Evolutionary conservation across 53 echinoderm and acorn worm genomes (phyloP), one percentile per base, ranked within the genome.

Genomic region (Crossaster papposus): DNA sequence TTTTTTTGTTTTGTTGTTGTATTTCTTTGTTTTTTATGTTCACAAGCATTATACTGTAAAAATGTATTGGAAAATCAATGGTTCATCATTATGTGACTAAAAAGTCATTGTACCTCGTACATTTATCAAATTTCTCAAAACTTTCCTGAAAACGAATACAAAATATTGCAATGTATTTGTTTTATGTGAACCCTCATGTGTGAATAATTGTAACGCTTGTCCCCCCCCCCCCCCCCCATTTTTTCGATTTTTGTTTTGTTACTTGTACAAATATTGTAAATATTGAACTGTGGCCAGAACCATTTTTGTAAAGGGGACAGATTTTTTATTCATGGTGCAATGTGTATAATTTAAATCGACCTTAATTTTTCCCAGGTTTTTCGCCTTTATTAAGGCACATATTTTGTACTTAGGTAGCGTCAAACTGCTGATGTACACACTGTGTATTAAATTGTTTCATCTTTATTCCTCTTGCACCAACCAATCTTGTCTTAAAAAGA

Each of bases 331-430:
- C 51, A 29, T 24, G 84, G 84, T 84, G 84, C 84, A 84, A 84
- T 84, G 36, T 52, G 84, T 71, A 29, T 84, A 52, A 72, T 84
- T 84, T 83, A 83, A 83, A 83, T 36, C 9, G 38, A 36, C 68
- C 83, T 68, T 70, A 72, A 84, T 84, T 84, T 84, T 84, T 72
- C 78, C 70, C 51, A 72, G n/a, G n/a, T 44, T 44, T 63, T 82
- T 63, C 23, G 50, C 65, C 82, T 82, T 82, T 65, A 34, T 35
- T 82, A 81, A 82, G 64, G 22, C 82, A 65, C 65, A 55, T 38
- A 71, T 84, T 84, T 84, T 84, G 84, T 84, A 84, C 84, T 84
- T 84, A 84, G 54, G 62, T 81, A 81, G 62, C 29, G 38, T 38
- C 23, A 24, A 80, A 28, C 32, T 62, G 58, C 81, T 81, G 81